These are phyloP conservation scores for Luscinia megarhynchos DNA, from an alignment of 2,797 vertebrate species.

Conservation along the genomic window DNA sequence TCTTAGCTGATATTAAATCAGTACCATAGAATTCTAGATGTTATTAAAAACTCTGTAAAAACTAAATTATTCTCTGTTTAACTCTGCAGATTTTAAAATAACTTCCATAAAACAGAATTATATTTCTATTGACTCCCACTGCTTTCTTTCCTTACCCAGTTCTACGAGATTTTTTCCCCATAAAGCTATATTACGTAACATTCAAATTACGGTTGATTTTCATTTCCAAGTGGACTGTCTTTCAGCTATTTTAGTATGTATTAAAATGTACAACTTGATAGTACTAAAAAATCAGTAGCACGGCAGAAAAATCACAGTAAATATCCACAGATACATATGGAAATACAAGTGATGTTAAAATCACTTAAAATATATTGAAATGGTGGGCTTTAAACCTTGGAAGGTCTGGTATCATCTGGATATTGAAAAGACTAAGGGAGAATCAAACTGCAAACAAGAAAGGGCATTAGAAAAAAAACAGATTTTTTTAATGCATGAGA, in stretches of 20 bases:
- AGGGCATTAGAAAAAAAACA: neutral
- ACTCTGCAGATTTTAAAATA: slow-evolving; percentile 51
- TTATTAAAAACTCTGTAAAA: slow-evolving; percentile 53
- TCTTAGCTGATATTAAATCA: slow-evolving; percentile 41
- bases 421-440: neutral
- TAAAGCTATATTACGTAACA: slow-evolving; percentile 23
- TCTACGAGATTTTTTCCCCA: slow-evolving; percentile 7
- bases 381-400: neutral
- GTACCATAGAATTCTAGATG: neutral
- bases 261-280: slow-evolving; percentile 18
- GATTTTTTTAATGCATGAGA: neutral
- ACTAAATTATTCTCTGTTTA: slow-evolving; percentile 65
- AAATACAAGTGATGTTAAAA: neutral
- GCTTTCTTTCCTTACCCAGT: slow-evolving; percentile 30
- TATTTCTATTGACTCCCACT: slow-evolving; percentile 42
- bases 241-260: slow-evolving; percentile 28
- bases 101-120: slow-evolving; percentile 38
- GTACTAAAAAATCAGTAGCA: neutral
- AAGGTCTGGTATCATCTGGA: neutral
- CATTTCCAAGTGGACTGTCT: slow-evolving; percentile 14
- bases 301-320: neutral
- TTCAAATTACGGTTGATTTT: slow-evolving; percentile 42
- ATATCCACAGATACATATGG: neutral
- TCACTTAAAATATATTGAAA: neutral
- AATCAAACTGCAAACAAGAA: neutral